Percentiles rank a stretch among this genome's conserved stretches.
Evolutionary conservation across 2,113 vertebrate genomes (phyloP).

Genomic region (Oryzias curvinotus): DNA sequence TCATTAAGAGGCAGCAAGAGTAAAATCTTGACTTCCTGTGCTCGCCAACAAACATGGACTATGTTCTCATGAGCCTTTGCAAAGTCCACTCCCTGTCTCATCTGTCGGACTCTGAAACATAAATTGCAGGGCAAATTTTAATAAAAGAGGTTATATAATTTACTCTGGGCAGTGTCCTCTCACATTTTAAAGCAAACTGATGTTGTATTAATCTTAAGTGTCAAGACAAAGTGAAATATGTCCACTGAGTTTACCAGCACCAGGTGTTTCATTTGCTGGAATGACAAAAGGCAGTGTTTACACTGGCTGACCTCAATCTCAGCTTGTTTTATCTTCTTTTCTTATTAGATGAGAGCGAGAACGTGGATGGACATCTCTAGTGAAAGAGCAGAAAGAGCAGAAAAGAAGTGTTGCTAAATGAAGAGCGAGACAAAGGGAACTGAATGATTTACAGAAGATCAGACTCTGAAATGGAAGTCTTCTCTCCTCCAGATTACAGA

Average conservation of each 20-base stretch:
- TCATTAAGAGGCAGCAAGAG: constrained; percentile 37
- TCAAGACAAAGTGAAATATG: constrained; percentile 65
- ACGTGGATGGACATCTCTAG: constrained; percentile 17
- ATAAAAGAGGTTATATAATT: constrained; percentile 68
- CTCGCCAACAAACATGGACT: constrained; percentile 53
- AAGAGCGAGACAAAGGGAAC: constrained; percentile 3
- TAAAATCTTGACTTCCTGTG: constrained; percentile 55
- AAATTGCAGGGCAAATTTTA: constrained; percentile 66
- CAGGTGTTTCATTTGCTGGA: constrained; percentile 78
- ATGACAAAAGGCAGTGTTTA: constrained; percentile 71
- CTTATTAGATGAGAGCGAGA: constrained; percentile 18
- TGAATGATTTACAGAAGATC: constrained; percentile 39
- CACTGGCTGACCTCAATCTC: constrained; percentile 65
- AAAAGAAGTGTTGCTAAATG: constrained; percentile 17
- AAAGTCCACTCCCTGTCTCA: constrained; percentile 44
- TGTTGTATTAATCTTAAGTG: constrained; percentile 68
- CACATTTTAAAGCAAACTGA: constrained; percentile 71
- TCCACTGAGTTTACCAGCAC: constrained; percentile 64
- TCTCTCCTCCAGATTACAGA: constrained; percentile 6
- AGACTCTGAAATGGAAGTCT: constrained; percentile 25
- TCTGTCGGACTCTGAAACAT: constrained; percentile 58
- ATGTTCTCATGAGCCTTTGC: constrained; percentile 32
- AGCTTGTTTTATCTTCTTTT: constrained; percentile 57
- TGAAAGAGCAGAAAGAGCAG: constrained; percentile 24
- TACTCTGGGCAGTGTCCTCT: constrained; percentile 60